Evolutionary conservation across 2,888 invertebrate species (phyloP), one percentile per base, ranked within the genome.

Genomic region (Eumerus sabulonum): DNA sequence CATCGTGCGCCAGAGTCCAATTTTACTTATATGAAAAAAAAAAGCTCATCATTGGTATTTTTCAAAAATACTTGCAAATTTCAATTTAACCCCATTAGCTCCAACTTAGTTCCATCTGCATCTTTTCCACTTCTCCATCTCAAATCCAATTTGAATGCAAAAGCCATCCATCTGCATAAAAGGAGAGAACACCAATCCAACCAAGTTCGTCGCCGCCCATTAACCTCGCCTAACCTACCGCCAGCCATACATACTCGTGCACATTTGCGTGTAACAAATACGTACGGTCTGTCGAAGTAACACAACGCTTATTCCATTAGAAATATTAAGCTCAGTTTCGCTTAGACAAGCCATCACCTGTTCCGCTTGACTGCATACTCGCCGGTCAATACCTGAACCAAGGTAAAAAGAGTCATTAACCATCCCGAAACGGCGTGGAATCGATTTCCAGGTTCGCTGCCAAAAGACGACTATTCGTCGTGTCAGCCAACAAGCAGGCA

Each of bases 281-380:
- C 40, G 27, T 27, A 40, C 3, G 9, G 40, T 11, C 11, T 40
- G 40, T 27, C 27, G 2, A 11, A 50, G 66, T 59, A 77, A 72
- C 63, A 44, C 47, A 68, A 72, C 47, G 57, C 67, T 77, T 63
- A 77, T 57, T 68, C 57, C 72, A 67, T 77, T 77, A 72, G 36
- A 77, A 77, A 57, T 27, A 67, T 77, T 72, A 68, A 77, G 77
- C 77, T 77, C 67, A 77, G 72, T 77, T 73, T 77, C 63, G 73
- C 48, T 72, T 62, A 67, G 57, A 62, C 67, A 63, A 57, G 51
- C 57, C 77, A 51, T 72, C 77, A 77, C 77, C 77, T 72, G 77
- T 72, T 62, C 59, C 57, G 38, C 27, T 13, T 62, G 57, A 64
- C 54, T 79, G 60, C 59, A n/a, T n/a, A 53, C 73, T 47, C 53